Evolutionary conservation across 2,888 invertebrate species (phyloP).

Genomic region (Globia sparganii): DNA sequence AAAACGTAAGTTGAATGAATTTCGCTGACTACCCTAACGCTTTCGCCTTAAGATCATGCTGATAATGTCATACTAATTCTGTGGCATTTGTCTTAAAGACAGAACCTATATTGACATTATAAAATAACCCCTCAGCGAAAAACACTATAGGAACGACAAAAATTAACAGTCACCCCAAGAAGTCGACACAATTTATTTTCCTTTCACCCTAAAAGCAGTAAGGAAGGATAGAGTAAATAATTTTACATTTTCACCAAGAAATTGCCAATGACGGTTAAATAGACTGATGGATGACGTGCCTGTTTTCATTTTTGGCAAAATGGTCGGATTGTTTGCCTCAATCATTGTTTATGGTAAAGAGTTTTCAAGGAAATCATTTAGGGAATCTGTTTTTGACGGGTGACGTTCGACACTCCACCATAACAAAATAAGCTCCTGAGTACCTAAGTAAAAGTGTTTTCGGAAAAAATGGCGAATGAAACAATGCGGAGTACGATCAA

Average conservation of each 20-base stretch:
- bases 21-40: too few species aligned
- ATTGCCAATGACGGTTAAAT: conserved; percentile 43
- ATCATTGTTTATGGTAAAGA: conserved; percentile 40
- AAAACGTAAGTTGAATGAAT: too few species aligned
- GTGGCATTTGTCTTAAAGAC: neutral
- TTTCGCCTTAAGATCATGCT: too few species aligned
- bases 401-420: neutral
- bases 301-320: conserved; percentile 35
- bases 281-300: conserved; percentile 27
- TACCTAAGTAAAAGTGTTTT: neutral
- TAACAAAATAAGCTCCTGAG: neutral
- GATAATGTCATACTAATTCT: neutral
- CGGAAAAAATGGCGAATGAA: too few species aligned
- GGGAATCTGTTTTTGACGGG: conserved; percentile 14
- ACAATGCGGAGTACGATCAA: neutral
- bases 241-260: conserved; percentile 40
- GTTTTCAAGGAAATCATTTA: conserved; percentile 21
- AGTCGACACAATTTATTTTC: conserved; percentile 29
- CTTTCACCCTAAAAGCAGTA: conserved; percentile 23
- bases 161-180: conserved; percentile 15
- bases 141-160: neutral
- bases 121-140: neutral
- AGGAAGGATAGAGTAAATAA: conserved; percentile 23
- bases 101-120: neutral
- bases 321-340: conserved; percentile 20